phyloP scores from a whole-genome alignment of 2,113 vertebrate species.

The Mionectes macconnelli region DNA sequence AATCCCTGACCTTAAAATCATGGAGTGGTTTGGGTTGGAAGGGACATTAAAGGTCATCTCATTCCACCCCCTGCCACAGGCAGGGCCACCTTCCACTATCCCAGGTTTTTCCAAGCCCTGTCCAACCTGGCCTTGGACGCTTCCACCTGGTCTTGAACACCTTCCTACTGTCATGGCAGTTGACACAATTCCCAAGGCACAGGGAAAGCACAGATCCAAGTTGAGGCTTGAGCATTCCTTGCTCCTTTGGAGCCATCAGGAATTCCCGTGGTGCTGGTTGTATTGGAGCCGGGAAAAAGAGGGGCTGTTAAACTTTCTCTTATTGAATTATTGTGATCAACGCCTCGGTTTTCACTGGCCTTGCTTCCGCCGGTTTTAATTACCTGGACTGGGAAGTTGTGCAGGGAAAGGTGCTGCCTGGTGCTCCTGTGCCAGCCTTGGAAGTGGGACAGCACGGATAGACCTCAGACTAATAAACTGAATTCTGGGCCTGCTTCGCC shows the following conservation, averaged over 20 bases:
- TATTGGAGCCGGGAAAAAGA: not conserved
- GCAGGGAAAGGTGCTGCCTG: not conserved
- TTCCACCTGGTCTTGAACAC: not conserved
- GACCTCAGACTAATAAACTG: not conserved
- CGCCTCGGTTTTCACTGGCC: not conserved
- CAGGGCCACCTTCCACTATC: not conserved
- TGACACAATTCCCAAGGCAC: no score
- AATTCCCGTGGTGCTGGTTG: not conserved
- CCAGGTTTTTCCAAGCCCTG: not conserved
- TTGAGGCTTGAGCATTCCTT: not conserved
- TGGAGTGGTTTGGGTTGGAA: not conserved
- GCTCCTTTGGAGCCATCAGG: not conserved
- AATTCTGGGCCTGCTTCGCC: not conserved
- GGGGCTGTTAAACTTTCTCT: rapidly evolving
- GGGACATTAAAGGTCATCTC: not conserved
- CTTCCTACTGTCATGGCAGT: rapidly evolving
- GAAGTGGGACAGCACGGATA: not conserved
- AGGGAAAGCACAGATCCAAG: not conserved
- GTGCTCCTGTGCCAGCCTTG: not conserved
- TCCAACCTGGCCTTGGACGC: not conserved
- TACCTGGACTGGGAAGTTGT: not conserved
- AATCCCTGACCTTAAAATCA: rapidly evolving
- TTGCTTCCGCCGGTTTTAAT: not conserved
- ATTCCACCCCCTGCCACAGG: not conserved
- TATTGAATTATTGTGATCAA: no score